A percentile compares a stretch with the other conserved stretches of the same genome.
These are phyloP conservation scores for Calonectris borealis DNA, from an alignment of 2,113 vertebrate species.

Conservation along the genomic window DNA sequence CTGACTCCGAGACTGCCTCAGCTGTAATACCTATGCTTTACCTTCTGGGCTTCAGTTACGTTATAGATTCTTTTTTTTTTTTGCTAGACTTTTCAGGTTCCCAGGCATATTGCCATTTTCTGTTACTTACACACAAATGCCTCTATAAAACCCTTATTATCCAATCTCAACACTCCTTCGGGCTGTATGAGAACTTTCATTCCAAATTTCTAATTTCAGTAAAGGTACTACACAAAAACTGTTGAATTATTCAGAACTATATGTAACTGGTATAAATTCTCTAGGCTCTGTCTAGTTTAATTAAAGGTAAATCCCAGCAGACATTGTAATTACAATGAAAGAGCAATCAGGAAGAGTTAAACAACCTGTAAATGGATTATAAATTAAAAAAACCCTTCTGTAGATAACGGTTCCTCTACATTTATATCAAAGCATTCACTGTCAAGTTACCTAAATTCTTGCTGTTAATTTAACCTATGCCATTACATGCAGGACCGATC, in stretches of 20 bases:
- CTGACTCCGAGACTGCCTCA: neutral
- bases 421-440: neutral
- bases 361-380: neutral
- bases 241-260: slow-evolving; percentile 23
- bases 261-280: neutral
- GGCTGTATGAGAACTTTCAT: neutral
- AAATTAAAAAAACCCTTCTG: neutral
- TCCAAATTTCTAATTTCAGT: slow-evolving; percentile 5
- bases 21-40: neutral
- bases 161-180: neutral
- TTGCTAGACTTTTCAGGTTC: neutral
- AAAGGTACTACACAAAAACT: neutral
- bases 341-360: neutral
- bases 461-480: neutral
- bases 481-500: neutral
- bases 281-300: neutral
- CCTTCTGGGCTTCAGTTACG: neutral
- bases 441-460: neutral
- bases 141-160: neutral
- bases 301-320: neutral
- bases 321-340: neutral
- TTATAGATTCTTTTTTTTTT: neutral
- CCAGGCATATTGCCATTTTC: neutral
- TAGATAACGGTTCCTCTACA: neutral
- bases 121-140: neutral